Evolutionary conservation across 1,140 invertebrate species (phyloP), one percentile per base, ranked within the genome.

Genomic region (Oedothorax gibbosus): DNA sequence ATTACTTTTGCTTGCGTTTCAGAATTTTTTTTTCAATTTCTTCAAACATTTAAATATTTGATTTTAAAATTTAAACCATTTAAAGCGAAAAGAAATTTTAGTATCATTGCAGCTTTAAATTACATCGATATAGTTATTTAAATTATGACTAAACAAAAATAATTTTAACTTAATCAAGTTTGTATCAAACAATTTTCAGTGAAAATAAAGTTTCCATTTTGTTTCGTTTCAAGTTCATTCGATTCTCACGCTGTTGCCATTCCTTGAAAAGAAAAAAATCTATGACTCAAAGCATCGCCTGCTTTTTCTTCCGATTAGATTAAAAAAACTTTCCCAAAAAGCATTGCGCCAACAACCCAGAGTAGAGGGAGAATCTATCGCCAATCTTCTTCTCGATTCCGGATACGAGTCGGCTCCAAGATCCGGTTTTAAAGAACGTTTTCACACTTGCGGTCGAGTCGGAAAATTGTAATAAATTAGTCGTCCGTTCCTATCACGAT

Each of bases 381-480:
- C 57, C 57, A n/a, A 75, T 57, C 54, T 75, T 56, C 49, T 21
- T 21, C 11, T n/a, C 18, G n/a, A n/a, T 73, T n/a, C 72, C 72
- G 72, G 72, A 75, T 75, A 20, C 77, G n/a, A 12, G 75, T 20
- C 12, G 68, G n/a, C 50, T 75, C 15, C 15, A 56, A 71, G 78
- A 81, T 81, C 78, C 78, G 78, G 78, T 81, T 81, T 71, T 20
- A 12, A 49, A 68, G 68, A 79, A 64, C 77, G 49, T 79, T 79
- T 79, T 79, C 77, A 68, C 78, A 71, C 78, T 69, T 71, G 78
- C 78, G 78, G 78, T 81, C 49, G 51, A 62, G 10, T 71, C 50
- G 35, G 66, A 71, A 81, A 81, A 81, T 81, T 81, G 78, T 81
- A 81, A 69, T 81, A 81, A 81, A 81, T 81, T 81, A 69, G 53